These are phyloP conservation scores for Luidia sarsii DNA, from an alignment of 53 echinoderm and acorn worm species.

Conservation along the genomic window DNA sequence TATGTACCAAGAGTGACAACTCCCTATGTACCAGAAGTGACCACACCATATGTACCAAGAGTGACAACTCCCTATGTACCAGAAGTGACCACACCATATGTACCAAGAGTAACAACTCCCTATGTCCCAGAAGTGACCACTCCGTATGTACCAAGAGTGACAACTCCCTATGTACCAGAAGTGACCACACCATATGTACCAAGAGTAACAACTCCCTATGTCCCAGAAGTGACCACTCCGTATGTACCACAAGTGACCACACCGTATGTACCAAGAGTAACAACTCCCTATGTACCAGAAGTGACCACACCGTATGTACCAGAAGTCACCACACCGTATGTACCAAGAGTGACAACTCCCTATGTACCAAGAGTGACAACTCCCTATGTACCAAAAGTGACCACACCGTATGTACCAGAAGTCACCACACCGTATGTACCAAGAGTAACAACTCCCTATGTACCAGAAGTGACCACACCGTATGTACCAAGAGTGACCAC, in stretches of 20 bases:
- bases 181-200: slow-evolving; percentile 8
- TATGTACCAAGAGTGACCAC: not conserved
- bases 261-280: too few relatives aligned
- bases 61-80: slow-evolving; percentile 4
- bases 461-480: slow-evolving; percentile 2
- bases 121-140: too few relatives aligned
- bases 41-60: not conserved
- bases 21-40: not conserved
- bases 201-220: not conserved
- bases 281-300: too few relatives aligned
- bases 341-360: not conserved
- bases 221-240: not conserved
- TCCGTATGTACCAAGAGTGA: too few relatives aligned
- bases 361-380: not conserved
- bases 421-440: too few relatives aligned
- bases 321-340: not conserved
- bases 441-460: not conserved
- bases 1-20: too few relatives aligned
- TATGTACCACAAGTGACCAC: not conserved
- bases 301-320: not conserved
- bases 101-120: not conserved
- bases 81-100: not conserved
- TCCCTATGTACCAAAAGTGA: not conserved
- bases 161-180: not conserved
- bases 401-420: not conserved